These are phyloP conservation scores for Mechanitis messenoides DNA, from an alignment of 2,888 invertebrate species.

Conservation along the genomic window DNA sequence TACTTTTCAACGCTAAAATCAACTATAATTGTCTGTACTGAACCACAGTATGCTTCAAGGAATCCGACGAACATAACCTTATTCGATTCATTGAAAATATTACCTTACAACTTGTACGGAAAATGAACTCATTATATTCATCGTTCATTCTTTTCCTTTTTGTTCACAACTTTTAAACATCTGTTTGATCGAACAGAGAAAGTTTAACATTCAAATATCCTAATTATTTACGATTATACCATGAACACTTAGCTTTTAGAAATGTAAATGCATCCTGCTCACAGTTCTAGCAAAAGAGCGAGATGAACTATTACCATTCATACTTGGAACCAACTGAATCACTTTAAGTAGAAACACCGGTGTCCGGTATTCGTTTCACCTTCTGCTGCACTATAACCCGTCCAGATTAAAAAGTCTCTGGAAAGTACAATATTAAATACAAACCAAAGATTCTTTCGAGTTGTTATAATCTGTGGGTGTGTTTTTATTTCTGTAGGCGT, in stretches of 20 bases:
- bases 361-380: slow-evolving; percentile 39
- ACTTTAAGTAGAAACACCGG: slow-evolving; percentile 35
- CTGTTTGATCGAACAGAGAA: slow-evolving; percentile 21
- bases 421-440: slow-evolving; percentile 34
- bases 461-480: slow-evolving; percentile 51
- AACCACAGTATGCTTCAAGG: slow-evolving; percentile 48
- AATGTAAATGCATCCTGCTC: slow-evolving; percentile 22
- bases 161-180: slow-evolving; percentile 7
- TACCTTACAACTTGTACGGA: slow-evolving; percentile 17
- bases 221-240: slow-evolving; percentile 23
- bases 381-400: slow-evolving; percentile 42
- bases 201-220: slow-evolving; percentile 28
- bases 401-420: slow-evolving; percentile 45
- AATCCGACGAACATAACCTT: slow-evolving; percentile 46
- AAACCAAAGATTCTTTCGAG: slow-evolving; percentile 39
- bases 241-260: slow-evolving; percentile 17
- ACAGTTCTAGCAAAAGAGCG: slow-evolving; percentile 30
- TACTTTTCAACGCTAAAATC: slow-evolving; percentile 22
- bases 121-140: slow-evolving; percentile 15
- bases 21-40: slow-evolving; percentile 32
- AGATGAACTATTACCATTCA: slow-evolving; percentile 43
- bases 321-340: slow-evolving; percentile 35
- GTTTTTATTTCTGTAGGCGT: slow-evolving; percentile 63
- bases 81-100: slow-evolving; percentile 39
- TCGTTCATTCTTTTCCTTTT: neutral